Percentiles rank a stretch among this genome's conserved stretches.
These are phyloP conservation scores for Parazoanthus swiftii DNA, from an alignment of 92 coral and sea anemone genomes.

Conservation along the genomic window DNA sequence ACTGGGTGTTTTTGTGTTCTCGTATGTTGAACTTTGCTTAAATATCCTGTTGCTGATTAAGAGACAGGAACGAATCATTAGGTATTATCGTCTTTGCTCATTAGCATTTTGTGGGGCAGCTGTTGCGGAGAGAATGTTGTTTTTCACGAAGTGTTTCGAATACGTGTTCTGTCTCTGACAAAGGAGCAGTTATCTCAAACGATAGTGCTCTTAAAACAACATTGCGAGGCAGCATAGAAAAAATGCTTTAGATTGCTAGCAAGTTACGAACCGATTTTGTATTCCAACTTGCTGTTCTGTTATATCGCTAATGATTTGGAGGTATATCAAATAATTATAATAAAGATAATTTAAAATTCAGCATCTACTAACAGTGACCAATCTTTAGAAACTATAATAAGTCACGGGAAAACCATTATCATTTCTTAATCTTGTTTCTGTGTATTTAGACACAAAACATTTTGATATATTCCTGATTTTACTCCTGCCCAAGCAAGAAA, in stretches of 20 bases:
- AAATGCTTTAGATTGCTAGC: no score
- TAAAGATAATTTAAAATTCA: no score
- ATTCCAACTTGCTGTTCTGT: not conserved
- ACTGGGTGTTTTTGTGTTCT: not conserved
- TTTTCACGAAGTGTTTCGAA: not conserved
- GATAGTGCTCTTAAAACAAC: not conserved
- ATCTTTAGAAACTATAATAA: no score
- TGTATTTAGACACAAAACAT: not conserved
- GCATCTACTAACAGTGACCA: not conserved
- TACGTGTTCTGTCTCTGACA: not conserved
- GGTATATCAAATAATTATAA: not conserved
- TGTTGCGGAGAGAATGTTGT: not conserved
- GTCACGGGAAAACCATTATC: not conserved
- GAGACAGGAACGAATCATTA: not conserved
- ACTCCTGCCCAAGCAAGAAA: no score
- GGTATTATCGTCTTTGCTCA: not conserved
- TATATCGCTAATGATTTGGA: not conserved
- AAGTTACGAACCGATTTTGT: no score
- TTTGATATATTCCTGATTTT: no score
- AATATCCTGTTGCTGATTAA: not conserved
- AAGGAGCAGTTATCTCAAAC: not conserved
- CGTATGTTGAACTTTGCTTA: not conserved
- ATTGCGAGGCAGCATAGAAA: no score
- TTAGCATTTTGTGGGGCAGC: slow-evolving; percentile 2
- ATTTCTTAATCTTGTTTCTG: not conserved